phyloP scores from a whole-genome alignment of 2,113 vertebrate species.

The Oceanites oceanicus region DNA sequence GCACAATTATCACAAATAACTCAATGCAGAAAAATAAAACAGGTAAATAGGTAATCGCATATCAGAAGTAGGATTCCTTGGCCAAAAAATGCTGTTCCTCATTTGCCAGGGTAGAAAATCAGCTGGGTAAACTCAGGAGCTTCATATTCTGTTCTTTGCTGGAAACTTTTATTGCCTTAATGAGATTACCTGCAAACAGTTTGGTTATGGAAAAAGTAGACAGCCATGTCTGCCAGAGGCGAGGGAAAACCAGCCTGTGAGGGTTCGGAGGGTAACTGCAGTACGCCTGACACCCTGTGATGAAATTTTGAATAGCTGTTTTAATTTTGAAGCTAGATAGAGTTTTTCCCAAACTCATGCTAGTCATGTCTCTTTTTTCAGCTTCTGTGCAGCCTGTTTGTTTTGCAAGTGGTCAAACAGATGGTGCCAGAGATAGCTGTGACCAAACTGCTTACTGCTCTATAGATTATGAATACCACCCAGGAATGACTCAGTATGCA shows the following conservation, averaged over 20 bases:
- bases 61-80: not conserved
- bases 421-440: slow-evolving; percentile 20
- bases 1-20: not conserved
- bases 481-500: not conserved
- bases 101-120: not conserved
- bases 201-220: not conserved
- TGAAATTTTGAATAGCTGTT: not conserved
- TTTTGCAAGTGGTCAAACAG: slow-evolving; percentile 39
- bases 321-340: not conserved
- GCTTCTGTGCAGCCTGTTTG: not conserved
- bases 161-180: not conserved
- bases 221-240: not conserved
- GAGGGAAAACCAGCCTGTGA: not conserved
- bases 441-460: not conserved
- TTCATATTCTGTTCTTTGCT: not conserved
- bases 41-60: not conserved
- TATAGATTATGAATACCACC: not conserved
- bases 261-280: not conserved
- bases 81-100: not conserved
- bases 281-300: not conserved
- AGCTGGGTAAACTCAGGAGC: not conserved
- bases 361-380: not conserved
- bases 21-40: not conserved
- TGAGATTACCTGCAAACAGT: not conserved
- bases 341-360: not conserved